phyloP scores from a whole-genome alignment of 1,140 invertebrate species.

The Archivesica marissinica region DNA sequence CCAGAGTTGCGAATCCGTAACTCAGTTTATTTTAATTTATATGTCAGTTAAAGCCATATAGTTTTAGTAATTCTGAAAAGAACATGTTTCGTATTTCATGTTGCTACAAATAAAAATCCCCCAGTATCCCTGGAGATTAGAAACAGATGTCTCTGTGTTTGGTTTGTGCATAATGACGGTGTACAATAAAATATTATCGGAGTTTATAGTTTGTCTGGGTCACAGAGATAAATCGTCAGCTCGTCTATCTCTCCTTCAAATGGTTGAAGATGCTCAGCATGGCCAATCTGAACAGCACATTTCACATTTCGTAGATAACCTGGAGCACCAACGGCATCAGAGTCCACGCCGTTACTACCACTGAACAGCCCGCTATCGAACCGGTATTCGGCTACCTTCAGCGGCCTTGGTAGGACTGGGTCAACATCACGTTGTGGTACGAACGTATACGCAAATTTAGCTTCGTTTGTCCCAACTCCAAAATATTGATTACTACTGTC shows the following conservation, averaged over 20 bases:
- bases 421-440: background rate
- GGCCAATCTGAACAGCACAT: constrained; percentile 46
- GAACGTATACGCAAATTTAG: constrained; percentile 38
- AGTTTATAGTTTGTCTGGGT: constrained; percentile 29
- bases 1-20: too few species aligned
- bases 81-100: too few species aligned
- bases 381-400: constrained; percentile 14
- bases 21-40: too few species aligned
- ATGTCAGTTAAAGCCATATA: too few species aligned
- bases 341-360: constrained; percentile 1
- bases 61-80: too few species aligned
- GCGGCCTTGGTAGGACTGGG: background rate
- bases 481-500: constrained; percentile 76
- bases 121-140: too few species aligned
- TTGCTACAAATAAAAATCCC: too few species aligned
- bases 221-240: constrained; percentile 37
- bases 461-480: constrained; percentile 49
- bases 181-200: too few species aligned
- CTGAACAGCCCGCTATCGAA: constrained; percentile 1
- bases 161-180: too few species aligned
- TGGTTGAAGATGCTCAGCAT: constrained; percentile 1
- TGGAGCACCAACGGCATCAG: background rate
- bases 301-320: background rate
- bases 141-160: too few species aligned
- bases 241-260: constrained; percentile 47